Evolutionary conservation across 2,797 vertebrate species (phyloP).

Genomic region (Molossus alvarezi): DNA sequence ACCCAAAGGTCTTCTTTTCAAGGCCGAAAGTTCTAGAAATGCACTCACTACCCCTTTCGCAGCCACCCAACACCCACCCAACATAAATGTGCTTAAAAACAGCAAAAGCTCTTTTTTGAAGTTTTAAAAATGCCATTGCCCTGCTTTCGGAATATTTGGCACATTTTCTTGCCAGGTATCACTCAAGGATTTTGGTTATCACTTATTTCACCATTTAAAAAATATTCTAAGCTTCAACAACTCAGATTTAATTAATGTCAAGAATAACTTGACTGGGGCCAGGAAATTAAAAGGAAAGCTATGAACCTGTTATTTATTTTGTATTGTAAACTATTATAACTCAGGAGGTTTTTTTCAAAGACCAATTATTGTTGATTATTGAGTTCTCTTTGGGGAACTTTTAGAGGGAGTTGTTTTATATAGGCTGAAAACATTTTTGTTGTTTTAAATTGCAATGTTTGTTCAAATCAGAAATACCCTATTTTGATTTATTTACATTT

Average conservation of each 20-base stretch:
- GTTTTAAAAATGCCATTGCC: constrained; percentile 44
- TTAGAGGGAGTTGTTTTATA: neutral
- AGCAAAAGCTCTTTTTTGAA: neutral
- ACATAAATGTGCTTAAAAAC: constrained; percentile 41
- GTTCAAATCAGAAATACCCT: neutral
- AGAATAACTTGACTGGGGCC: constrained; percentile 64
- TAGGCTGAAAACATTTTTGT: neutral
- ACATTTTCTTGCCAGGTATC: constrained; percentile 60
- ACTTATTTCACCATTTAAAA: constrained; percentile 65
- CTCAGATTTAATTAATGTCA: constrained; percentile 61
- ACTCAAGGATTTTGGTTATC: constrained; percentile 64
- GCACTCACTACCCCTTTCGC: neutral
- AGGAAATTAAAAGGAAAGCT: constrained; percentile 59
- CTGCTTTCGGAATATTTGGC: constrained; percentile 78
- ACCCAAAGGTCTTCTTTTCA: constrained; percentile 73
- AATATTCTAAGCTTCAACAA: constrained; percentile 63
- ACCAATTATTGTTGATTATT: constrained; percentile 33
- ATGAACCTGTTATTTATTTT: constrained; percentile 42
- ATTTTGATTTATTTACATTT: constrained; percentile 51
- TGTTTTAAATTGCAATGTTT: constrained; percentile 27
- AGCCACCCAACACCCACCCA: neutral
- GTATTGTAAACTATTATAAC: neutral
- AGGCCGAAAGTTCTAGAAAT: constrained; percentile 46
- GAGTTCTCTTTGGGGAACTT: neutral
- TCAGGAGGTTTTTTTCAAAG: neutral